A percentile compares a stretch with the other conserved stretches of the same genome.
Conservation (phyloP, 1,140 invertebrate species). For the Brachionus plicatilis region DNA sequence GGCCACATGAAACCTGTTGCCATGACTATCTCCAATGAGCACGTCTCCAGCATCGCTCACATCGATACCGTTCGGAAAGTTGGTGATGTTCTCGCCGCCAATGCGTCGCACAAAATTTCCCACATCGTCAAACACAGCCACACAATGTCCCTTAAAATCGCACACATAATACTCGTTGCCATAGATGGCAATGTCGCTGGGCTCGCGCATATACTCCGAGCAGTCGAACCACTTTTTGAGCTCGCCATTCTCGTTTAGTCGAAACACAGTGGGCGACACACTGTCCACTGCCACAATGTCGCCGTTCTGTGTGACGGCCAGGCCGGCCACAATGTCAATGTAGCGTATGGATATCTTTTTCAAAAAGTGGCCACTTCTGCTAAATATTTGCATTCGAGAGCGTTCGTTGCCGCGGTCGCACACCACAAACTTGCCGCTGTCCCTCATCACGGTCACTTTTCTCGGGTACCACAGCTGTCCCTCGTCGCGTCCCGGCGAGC, state of each 20-base stretch:
- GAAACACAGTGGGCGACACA: conserved; percentile 90
- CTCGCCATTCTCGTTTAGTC: conserved; percentile 80
- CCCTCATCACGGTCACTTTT: conserved; percentile 82
- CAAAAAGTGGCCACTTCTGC: conserved; percentile 62
- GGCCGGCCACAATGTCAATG: conserved; percentile 92
- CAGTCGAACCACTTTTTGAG: conserved; percentile 90
- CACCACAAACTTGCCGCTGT: conserved; percentile 69
- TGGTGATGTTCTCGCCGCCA: conserved; percentile 87
- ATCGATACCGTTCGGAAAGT: conserved; percentile 94
- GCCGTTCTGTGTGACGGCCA: conserved; percentile 80
- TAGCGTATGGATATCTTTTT: conserved; percentile 87
- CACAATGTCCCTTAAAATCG: conserved; percentile 94
- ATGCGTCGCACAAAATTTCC: conserved; percentile 83
- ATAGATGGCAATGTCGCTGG: conserved; percentile 88
- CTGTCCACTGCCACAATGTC: conserved; percentile 94
- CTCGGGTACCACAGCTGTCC: conserved; percentile 92
- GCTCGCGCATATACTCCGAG: conserved; percentile 90
- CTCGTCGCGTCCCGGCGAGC: conserved; percentile 76
- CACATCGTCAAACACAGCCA: conserved; percentile 86
- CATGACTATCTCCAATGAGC: conserved; percentile 90
- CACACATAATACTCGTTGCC: conserved; percentile 92
- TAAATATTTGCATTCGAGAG: conserved; percentile 88
- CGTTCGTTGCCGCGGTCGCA: conserved; percentile 91
- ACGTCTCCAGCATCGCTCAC: conserved; percentile 88
- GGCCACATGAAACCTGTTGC: conserved; percentile 91